Base-by-base conservation (phyloP, 1,140 invertebrate genomes). In the Vanessa tameamea region DNA sequence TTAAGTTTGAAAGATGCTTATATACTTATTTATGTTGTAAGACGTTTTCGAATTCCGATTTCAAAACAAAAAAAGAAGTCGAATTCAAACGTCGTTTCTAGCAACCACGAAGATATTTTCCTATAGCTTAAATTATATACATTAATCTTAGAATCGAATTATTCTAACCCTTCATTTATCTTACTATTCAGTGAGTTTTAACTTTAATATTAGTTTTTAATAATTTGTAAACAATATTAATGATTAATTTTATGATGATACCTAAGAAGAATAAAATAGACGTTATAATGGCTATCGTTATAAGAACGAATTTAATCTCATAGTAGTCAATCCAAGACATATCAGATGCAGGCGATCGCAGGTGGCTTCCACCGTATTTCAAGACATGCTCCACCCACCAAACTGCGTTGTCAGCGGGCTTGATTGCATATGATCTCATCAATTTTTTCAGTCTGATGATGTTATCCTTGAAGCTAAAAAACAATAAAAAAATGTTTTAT, bases 291-390 rank as follows among this genome's bases (percentile, higher is more conserved):
- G 50, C 50, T 53, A n/a, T 3, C 0, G 8, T 53, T 53, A 15
- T 7, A 50, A 69, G 47, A 12, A 78, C 37, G 14, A 78, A 47
- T 37, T 75, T 59, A 11, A 78, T 7, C 69, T 81, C 77, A 51
- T 82, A 80, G 55, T 84, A 85, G 63, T 85, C 73, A 31, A 69
- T 65, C 73, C 63, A 75, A 4, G 68, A 61, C 14, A 75, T 47
- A n/a, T 43, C 23, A 13, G 55, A 23, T 3, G 73, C 63, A 43
- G 73, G 63, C 12, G 53, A 3, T 47, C 15, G 13, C 0, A 75
- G 64, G 16, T 75, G 73, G 15, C 26, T 15, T 47, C 73, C 73
- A 12, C 73, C 73, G 51, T 53, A 69, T 16, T 70, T 64, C 8
- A 75, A 16, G 16, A 75, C 8, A 20, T 75, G 73, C n/a, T 75